A percentile compares a stretch with the other conserved stretches of the same genome.
phyloP scores from a whole-genome alignment of 2,797 vertebrate species.

The Botia almorhae region DNA sequence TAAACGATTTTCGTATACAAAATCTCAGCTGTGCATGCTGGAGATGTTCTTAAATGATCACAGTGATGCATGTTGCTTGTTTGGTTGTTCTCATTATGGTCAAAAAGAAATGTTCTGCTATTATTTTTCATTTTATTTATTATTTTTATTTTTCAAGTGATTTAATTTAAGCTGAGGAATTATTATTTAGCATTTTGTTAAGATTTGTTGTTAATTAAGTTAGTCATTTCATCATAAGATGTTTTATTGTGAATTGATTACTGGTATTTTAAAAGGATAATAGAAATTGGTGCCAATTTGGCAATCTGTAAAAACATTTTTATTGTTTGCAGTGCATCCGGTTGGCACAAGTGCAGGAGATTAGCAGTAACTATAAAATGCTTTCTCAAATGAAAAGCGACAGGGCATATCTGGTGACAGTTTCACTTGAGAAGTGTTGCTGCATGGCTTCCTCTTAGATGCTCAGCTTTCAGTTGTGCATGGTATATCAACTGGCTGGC shows the following conservation, averaged over 20 bases:
- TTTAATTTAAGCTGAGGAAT: background rate
- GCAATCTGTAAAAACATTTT: background rate
- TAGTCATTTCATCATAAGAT: background rate
- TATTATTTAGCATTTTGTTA: background rate
- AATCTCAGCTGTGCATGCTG: constrained; percentile 21
- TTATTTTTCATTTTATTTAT: too few relatives aligned
- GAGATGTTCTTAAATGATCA: constrained; percentile 22
- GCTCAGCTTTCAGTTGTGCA: constrained; percentile 51
- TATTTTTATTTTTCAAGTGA: background rate
- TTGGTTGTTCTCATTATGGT: constrained; percentile 53
- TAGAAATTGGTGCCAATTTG: background rate
- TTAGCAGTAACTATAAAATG: constrained; percentile 13
- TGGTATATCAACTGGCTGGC: constrained; percentile 53
- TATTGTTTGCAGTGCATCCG: constrained; percentile 18
- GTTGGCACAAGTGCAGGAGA: constrained; percentile 15
- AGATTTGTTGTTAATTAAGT: background rate
- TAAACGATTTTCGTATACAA: too few relatives aligned
- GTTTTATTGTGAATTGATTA: background rate
- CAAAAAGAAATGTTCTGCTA: constrained; percentile 10
- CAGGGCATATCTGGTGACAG: constrained; percentile 1
- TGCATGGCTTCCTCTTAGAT: constrained; percentile 55
- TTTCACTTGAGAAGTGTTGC: constrained; percentile 43
- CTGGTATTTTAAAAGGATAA: background rate
- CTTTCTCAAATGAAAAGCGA: constrained; percentile 12
- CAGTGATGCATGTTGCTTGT: constrained; percentile 62